A percentile compares a stretch with the other conserved stretches of the same genome.
phyloP scores from a whole-genome alignment of 2,888 invertebrate species.

The Conistra vaccinii region DNA sequence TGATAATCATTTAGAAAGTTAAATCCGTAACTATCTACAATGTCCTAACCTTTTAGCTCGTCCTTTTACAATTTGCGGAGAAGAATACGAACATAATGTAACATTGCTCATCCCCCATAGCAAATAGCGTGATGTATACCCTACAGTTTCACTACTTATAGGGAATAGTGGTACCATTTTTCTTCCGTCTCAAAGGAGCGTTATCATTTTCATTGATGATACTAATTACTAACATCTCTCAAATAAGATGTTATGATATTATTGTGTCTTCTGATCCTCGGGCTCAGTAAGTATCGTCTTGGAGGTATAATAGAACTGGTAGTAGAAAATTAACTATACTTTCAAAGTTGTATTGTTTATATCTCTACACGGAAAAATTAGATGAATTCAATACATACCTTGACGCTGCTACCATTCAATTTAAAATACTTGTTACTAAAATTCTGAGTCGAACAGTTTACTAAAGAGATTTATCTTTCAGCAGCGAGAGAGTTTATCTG shows the following conservation, averaged over 20 bases:
- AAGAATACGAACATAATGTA: no score
- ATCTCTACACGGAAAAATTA: not conserved
- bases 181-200: no score
- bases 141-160: no score
- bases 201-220: not conserved
- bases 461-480: conserved; percentile 38
- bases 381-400: conserved; percentile 3
- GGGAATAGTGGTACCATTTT: no score
- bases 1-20: no score
- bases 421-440: conserved; percentile 39
- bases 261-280: not conserved
- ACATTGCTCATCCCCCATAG: no score
- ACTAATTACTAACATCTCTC: not conserved
- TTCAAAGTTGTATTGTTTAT: not conserved
- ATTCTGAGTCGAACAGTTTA: conserved; percentile 21
- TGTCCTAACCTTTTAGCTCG: no score
- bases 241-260: not conserved
- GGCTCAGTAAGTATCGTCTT: no score
- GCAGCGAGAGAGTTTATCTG: conserved; percentile 27
- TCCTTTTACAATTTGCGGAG: no score
- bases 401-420: conserved; percentile 18
- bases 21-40: no score
- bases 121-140: no score
- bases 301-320: not conserved
- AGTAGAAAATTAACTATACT: not conserved